Conservation (phyloP, 1,140 invertebrate genomes). For the Ctenoplectra terminalis region DNA sequence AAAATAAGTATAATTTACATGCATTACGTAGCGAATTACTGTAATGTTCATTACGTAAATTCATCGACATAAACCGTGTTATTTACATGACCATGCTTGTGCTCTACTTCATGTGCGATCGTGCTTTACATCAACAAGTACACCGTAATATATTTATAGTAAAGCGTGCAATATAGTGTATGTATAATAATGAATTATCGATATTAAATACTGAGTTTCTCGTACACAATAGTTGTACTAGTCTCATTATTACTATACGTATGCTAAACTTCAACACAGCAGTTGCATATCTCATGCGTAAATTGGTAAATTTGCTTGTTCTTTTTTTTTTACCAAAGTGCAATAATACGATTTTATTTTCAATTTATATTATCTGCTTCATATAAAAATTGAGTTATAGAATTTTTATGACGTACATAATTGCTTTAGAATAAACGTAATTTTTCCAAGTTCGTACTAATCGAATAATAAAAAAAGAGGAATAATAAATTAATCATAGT, state of each 20-base stretch:
- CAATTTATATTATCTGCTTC: constrained; percentile 2
- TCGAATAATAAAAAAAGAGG: background rate
- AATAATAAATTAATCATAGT: background rate
- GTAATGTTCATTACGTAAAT: constrained; percentile 40
- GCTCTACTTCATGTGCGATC: constrained; percentile 65
- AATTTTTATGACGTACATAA: background rate
- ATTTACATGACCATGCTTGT: constrained; percentile 69
- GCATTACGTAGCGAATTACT: constrained; percentile 57
- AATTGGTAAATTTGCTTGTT: constrained; percentile 15
- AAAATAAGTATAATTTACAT: constrained; percentile 64
- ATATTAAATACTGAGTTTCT: constrained; percentile 46
- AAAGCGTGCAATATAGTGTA: constrained; percentile 62
- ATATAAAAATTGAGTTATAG: constrained; percentile 9
- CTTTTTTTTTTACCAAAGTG: background rate
- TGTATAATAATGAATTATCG: constrained; percentile 46
- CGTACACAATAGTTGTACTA: constrained; percentile 38
- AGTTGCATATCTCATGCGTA: constrained; percentile 43
- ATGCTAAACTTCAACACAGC: constrained; percentile 35
- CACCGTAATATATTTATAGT: constrained; percentile 57
- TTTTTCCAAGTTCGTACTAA: background rate
- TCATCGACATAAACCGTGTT: constrained; percentile 59
- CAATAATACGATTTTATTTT: constrained; percentile 16
- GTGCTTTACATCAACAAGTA: constrained; percentile 62
- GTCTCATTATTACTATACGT: background rate
- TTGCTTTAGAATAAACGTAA: background rate